Evolutionary conservation across 2,797 vertebrate genomes (phyloP).

Genomic region (Cuniculus paca): DNA sequence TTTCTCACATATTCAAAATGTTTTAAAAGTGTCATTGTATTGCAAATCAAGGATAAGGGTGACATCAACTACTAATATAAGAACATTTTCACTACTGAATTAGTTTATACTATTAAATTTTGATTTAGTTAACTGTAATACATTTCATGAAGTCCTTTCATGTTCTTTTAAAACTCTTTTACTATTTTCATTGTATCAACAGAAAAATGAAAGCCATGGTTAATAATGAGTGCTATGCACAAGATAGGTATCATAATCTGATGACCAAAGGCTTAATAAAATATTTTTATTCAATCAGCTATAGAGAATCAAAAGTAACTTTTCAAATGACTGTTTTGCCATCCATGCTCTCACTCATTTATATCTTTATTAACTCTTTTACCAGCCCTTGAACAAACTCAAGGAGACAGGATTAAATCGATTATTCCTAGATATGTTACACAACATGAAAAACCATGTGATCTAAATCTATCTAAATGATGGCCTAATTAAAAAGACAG

Average conservation of each 20-base stretch:
- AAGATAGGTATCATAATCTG: slow-evolving; percentile 15
- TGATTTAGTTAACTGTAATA: slow-evolving; percentile 51
- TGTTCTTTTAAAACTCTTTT: slow-evolving; percentile 60
- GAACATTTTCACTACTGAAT: slow-evolving; percentile 48
- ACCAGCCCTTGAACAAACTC: slow-evolving; percentile 56
- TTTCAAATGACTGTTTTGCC: slow-evolving; percentile 1
- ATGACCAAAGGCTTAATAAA: slow-evolving; percentile 20
- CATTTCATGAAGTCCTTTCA: slow-evolving; percentile 53
- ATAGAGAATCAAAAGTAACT: not conserved
- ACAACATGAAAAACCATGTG: not conserved
- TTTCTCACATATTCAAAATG: slow-evolving; percentile 38
- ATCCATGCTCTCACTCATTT: not conserved
- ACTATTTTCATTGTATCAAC: slow-evolving; percentile 30
- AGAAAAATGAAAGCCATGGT: slow-evolving; percentile 27
- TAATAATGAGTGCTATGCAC: slow-evolving; percentile 17
- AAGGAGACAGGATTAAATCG: not conserved
- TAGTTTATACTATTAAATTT: slow-evolving; percentile 51
- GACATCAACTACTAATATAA: slow-evolving; percentile 3
- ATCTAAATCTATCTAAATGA: not conserved
- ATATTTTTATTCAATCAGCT: not conserved
- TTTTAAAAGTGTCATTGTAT: not conserved
- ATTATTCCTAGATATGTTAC: not conserved
- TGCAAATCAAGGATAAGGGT: slow-evolving; percentile 17
- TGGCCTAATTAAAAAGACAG: not conserved
- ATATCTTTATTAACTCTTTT: slow-evolving; percentile 48